Percentiles rank a stretch among this genome's conserved stretches.
These are phyloP conservation scores for Pseudobourletiella spinata DNA, from an alignment of 1,140 invertebrate species.

Conservation along the genomic window DNA sequence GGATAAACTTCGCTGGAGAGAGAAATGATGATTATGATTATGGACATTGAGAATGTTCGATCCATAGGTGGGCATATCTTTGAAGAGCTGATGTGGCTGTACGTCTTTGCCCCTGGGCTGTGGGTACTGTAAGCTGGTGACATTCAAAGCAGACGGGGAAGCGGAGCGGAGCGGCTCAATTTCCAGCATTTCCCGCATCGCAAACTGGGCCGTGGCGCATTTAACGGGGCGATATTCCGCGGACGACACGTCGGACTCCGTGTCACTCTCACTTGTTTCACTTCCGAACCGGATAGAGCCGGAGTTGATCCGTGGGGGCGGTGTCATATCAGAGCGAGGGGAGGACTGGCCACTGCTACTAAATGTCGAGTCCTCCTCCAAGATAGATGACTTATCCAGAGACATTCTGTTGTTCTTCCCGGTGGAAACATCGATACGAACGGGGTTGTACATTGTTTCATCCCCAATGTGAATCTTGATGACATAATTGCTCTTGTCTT, in stretches of 20 bases:
- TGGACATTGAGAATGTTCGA: neutral
- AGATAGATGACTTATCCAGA: neutral
- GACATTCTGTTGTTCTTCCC: neutral
- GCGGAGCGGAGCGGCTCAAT: neutral
- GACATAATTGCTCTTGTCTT: conserved; percentile 31
- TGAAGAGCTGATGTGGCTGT: neutral
- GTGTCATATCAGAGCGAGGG: conserved; percentile 32
- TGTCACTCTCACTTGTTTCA: conserved; percentile 35
- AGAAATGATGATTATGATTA: neutral
- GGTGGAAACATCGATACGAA: conserved; percentile 31
- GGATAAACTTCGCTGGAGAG: neutral
- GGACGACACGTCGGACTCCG: conserved; percentile 34
- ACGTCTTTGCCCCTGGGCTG: neutral
- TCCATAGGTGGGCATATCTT: neutral
- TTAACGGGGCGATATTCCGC: conserved; percentile 17
- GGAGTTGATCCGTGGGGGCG: conserved; percentile 28
- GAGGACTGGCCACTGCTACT: conserved; percentile 34
- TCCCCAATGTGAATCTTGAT: conserved; percentile 37
- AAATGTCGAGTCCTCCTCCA: conserved; percentile 22
- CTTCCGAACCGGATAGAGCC: conserved; percentile 31
- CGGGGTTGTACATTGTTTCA: conserved; percentile 31
- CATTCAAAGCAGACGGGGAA: too few relatives aligned
- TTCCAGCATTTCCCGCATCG: conserved; percentile 30
- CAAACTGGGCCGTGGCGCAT: conserved; percentile 30
- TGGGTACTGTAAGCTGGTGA: neutral